phyloP scores from a whole-genome alignment of 2,797 vertebrate species.

The Pseudochromis fuscus region DNA sequence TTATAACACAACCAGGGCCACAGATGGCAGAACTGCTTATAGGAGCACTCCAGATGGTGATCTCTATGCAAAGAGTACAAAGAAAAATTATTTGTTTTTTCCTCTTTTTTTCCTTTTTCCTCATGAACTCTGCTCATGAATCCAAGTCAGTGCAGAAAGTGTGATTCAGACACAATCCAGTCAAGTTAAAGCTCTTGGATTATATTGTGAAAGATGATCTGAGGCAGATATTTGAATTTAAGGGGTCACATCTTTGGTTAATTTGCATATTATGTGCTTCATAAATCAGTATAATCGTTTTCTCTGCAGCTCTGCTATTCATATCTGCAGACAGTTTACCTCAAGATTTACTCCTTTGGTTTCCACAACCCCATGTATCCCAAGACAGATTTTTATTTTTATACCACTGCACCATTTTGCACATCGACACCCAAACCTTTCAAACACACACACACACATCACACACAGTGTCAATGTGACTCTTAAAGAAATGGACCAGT shows the following conservation, averaged over 20 bases:
- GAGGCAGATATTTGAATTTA: conserved; percentile 11
- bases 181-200: conserved; percentile 36
- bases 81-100: conserved; percentile 13
- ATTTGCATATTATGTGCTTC: conserved; percentile 44
- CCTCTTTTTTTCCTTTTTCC: conserved; percentile 5
- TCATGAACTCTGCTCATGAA: conserved; percentile 24
- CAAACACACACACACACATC: conserved; percentile 3
- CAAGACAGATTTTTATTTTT: conserved; percentile 17
- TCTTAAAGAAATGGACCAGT: conserved; percentile 35
- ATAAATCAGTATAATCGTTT: conserved; percentile 41
- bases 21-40: conserved; percentile 70
- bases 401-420: conserved; percentile 15
- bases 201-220: conserved; percentile 7
- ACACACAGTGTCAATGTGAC: conserved; percentile 12
- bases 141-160: not conserved
- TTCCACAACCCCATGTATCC: conserved; percentile 24
- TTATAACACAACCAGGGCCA: conserved; percentile 57
- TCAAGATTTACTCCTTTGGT: conserved; percentile 13
- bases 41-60: conserved; percentile 70
- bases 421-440: conserved; percentile 16
- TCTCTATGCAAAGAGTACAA: conserved; percentile 57
- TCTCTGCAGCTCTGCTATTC: conserved; percentile 19
- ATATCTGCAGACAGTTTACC: conserved; percentile 4
- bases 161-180: conserved; percentile 3
- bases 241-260: conserved; percentile 43